These are phyloP conservation scores for Ictalurus furcatus DNA, from an alignment of 2,113 vertebrate species.

Conservation along the genomic window DNA sequence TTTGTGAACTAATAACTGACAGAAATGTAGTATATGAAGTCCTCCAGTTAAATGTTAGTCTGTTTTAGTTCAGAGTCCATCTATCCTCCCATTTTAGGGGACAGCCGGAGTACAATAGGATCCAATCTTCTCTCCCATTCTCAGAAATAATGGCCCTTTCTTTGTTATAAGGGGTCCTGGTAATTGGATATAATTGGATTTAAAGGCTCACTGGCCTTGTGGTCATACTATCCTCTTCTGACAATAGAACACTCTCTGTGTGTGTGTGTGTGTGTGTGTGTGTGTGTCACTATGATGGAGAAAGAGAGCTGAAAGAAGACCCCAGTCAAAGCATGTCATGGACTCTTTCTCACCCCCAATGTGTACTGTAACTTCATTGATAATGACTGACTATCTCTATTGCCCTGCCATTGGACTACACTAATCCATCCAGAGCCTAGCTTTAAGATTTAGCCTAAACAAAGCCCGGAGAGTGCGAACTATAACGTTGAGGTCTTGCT, in stretches of 20 bases:
- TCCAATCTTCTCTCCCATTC: constrained; percentile 22
- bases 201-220: constrained; percentile 62
- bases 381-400: not conserved
- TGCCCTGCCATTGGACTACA: not conserved
- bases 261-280: constrained; percentile 5
- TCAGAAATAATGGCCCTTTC: constrained; percentile 48
- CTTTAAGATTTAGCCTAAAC: not conserved
- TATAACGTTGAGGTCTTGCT: not conserved
- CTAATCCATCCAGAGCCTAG: not conserved
- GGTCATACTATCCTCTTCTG: constrained; percentile 52
- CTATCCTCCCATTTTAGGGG: not conserved
- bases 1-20: not conserved
- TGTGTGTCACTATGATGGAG: not conserved
- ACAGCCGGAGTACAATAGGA: constrained; percentile 1
- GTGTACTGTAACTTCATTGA: not conserved
- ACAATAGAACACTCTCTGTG: constrained; percentile 40
- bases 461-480: not conserved
- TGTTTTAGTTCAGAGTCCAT: not conserved
- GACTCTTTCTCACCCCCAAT: not conserved
- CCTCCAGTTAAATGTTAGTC: not conserved
- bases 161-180: constrained; percentile 50
- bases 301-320: constrained; percentile 2
- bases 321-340: constrained; percentile 1
- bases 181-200: constrained; percentile 69
- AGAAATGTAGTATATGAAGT: not conserved